These are phyloP conservation scores for Contarinia nasturtii DNA, from an alignment of 1,140 invertebrate genomes.

Conservation along the genomic window DNA sequence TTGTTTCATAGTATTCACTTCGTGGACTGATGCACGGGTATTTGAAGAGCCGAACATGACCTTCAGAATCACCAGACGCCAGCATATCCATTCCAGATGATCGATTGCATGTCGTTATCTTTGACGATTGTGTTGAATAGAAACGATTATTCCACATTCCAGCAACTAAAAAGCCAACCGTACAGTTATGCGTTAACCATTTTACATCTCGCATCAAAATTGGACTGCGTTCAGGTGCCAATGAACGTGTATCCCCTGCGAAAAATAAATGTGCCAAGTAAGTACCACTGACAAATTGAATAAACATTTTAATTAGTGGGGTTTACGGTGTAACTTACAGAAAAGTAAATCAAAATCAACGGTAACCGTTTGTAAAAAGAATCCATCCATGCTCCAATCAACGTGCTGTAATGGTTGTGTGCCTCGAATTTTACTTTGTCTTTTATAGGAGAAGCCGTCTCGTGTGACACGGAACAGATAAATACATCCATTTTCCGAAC, in stretches of 20 bases:
- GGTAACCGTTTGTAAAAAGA: slow-evolving; percentile 73
- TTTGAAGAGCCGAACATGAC: slow-evolving; percentile 74
- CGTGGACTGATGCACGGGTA: slow-evolving; percentile 67
- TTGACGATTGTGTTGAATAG: slow-evolving; percentile 55
- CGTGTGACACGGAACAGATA: slow-evolving; percentile 66
- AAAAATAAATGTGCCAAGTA: too few relatives aligned
- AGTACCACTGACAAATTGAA: too few relatives aligned
- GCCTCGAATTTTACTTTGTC: slow-evolving; percentile 68
- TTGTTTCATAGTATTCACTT: slow-evolving; percentile 70
- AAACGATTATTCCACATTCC: slow-evolving; percentile 84
- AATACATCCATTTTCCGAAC: slow-evolving; percentile 74
- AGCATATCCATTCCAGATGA: slow-evolving; percentile 66
- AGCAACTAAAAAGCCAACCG: slow-evolving; percentile 67
- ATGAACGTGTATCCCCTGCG: slow-evolving; percentile 67
- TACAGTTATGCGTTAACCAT: slow-evolving; percentile 70
- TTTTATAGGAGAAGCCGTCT: slow-evolving; percentile 73
- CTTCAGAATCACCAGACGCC: slow-evolving; percentile 75
- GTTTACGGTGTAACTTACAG: slow-evolving; percentile 40
- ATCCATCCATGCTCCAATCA: slow-evolving; percentile 82
- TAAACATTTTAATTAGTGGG: too few relatives aligned
- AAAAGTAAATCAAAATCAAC: slow-evolving; percentile 81
- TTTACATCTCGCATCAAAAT: slow-evolving; percentile 76
- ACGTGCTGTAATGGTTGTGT: slow-evolving; percentile 62
- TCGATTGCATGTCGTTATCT: slow-evolving; percentile 60
- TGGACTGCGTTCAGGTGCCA: slow-evolving; percentile 65